These are phyloP conservation scores for Melipona quadrifasciata DNA, from an alignment of 1,140 invertebrate species.

Conservation along the genomic window DNA sequence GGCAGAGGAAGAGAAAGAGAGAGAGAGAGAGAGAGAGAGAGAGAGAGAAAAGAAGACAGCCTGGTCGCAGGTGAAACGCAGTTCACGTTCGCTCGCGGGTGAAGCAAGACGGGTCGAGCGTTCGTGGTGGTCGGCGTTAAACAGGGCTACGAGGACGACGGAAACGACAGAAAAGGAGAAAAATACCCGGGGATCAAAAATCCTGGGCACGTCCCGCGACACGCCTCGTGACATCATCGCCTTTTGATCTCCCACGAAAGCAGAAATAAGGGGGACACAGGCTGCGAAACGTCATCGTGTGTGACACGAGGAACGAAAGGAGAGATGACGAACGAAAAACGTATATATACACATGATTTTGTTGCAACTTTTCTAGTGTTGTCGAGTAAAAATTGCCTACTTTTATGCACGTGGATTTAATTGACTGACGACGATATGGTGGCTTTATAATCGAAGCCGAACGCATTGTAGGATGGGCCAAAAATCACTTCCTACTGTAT, in stretches of 20 bases:
- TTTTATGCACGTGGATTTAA: no score
- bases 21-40: no score
- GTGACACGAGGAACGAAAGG: slow-evolving; percentile 4
- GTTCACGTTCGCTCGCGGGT: slow-evolving; percentile 24
- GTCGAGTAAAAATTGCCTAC: no score
- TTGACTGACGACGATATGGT: no score
- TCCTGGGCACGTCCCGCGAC: slow-evolving; percentile 58
- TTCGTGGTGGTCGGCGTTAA: slow-evolving; percentile 2
- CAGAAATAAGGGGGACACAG: slow-evolving; percentile 21
- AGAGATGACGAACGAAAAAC: neutral
- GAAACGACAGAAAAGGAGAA: slow-evolving; percentile 21
- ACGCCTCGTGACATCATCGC: slow-evolving; percentile 66
- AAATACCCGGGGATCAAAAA: slow-evolving; percentile 42
- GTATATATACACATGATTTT: neutral
- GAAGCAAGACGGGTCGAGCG: neutral
- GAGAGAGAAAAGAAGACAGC: neutral
- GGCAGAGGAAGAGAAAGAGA: no score
- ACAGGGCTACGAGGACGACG: slow-evolving; percentile 5
- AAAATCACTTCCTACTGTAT: no score
- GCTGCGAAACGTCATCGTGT: slow-evolving; percentile 10
- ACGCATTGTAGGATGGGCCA: no score
- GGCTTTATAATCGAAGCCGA: no score
- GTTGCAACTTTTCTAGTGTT: no score
- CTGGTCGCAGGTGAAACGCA: slow-evolving; percentile 18
- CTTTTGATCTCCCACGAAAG: slow-evolving; percentile 53